Conservation (phyloP, 1,140 invertebrate species). For the Bombus waltoni region DNA sequence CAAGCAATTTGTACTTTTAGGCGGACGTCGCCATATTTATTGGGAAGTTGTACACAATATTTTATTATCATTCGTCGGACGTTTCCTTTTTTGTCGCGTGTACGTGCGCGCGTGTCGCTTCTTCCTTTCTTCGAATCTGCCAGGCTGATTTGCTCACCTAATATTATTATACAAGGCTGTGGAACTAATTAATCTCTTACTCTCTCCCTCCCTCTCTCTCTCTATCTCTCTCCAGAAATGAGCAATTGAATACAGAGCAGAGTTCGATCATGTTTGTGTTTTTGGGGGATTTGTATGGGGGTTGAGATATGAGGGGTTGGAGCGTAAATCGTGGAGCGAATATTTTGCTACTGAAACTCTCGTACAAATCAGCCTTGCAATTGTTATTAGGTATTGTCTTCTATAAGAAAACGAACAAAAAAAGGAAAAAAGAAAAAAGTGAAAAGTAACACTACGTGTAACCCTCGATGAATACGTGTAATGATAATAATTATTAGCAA, state of each 20-base stretch:
- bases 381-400: slow-evolving; percentile 51
- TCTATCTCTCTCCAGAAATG: slow-evolving; percentile 2
- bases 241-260: slow-evolving; percentile 12
- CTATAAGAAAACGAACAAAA: not conserved
- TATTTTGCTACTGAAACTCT: slow-evolving; percentile 53
- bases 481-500: slow-evolving; percentile 59
- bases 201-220: not conserved
- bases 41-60: slow-evolving; percentile 72
- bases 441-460: slow-evolving; percentile 6
- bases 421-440: not conserved
- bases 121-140: slow-evolving; percentile 40
- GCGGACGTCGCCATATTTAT: slow-evolving; percentile 69
- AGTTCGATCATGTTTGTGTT: slow-evolving; percentile 3
- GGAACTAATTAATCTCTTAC: slow-evolving; percentile 34
- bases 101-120: slow-evolving; percentile 15
- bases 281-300: not conserved
- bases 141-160: slow-evolving; percentile 64
- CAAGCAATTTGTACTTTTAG: slow-evolving; percentile 70
- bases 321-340: slow-evolving; percentile 8
- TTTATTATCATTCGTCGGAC: slow-evolving; percentile 47
- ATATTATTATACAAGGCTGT: slow-evolving; percentile 60
- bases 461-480: slow-evolving; percentile 32
- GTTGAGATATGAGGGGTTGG: not conserved
- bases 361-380: slow-evolving; percentile 64
- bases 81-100: slow-evolving; percentile 32